Percentiles rank a stretch among this genome's conserved stretches.
Evolutionary conservation across 2,113 vertebrate genomes (phyloP).

Genomic region (Misgurnus anguillicaudatus): DNA sequence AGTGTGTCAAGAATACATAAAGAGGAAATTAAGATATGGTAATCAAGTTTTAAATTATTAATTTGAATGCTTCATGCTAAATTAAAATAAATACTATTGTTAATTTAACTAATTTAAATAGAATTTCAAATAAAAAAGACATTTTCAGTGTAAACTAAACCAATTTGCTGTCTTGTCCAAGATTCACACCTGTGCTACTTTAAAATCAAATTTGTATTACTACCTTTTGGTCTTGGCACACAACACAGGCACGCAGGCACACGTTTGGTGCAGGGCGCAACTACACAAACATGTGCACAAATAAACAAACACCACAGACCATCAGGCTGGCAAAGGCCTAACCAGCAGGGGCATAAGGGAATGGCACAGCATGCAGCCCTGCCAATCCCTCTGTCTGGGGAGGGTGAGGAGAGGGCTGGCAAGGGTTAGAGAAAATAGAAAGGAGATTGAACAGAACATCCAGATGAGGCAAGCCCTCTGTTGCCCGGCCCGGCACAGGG

Average conservation of each 20-base stretch:
- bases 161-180: no score
- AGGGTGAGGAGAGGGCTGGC: slow-evolving; percentile 35
- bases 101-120: no score
- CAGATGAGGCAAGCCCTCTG: slow-evolving; percentile 42
- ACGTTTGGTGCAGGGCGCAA: background rate
- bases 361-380: slow-evolving; percentile 6
- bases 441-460: slow-evolving; percentile 43
- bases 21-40: no score
- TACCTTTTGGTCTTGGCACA: background rate
- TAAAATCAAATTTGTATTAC: no score
- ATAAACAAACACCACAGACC: slow-evolving; percentile 20
- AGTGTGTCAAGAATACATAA: no score
- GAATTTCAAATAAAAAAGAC: no score
- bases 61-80: no score
- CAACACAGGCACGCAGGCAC: background rate
- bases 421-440: slow-evolving; percentile 28
- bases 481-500: slow-evolving; percentile 30
- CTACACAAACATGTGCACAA: slow-evolving; percentile 15
- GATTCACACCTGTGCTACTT: no score
- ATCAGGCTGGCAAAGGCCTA: slow-evolving; percentile 26
- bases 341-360: slow-evolving; percentile 22
- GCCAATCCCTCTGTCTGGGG: slow-evolving; percentile 45
- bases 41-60: no score
- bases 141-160: no score
- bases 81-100: no score